Percentiles rank a stretch among this genome's conserved stretches.
Conservation (phyloP, 2,797 vertebrate genomes). For the Poecile montanus region DNA sequence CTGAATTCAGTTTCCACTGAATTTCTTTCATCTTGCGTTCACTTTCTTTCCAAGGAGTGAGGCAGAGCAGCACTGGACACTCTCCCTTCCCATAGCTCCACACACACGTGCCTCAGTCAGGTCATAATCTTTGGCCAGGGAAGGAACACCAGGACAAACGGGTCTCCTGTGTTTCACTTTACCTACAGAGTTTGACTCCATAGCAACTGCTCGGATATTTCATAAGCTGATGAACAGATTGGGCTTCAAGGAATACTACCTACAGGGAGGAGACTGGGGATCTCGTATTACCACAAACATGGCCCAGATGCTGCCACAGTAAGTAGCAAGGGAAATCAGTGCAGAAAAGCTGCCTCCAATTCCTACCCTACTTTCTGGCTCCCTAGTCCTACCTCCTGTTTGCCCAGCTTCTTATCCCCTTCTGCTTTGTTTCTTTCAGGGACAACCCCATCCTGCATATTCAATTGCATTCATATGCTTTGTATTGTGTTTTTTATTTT, state of each 20-base stretch:
- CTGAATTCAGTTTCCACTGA: not conserved
- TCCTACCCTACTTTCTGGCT: not conserved
- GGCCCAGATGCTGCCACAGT: slow-evolving; percentile 91
- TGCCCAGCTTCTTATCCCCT: not conserved
- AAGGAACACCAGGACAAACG: not conserved
- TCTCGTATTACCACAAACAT: slow-evolving; percentile 82
- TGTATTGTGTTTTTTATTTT: not conserved
- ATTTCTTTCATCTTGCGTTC: not conserved
- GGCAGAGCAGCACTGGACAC: not conserved
- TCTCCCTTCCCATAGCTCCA: not conserved
- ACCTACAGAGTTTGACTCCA: slow-evolving; percentile 79
- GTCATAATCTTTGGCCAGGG: not conserved
- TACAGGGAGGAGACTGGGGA: slow-evolving; percentile 92
- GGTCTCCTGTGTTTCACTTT: not conserved
- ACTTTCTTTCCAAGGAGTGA: not conserved
- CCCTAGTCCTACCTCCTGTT: not conserved
- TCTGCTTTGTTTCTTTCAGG: not conserved
- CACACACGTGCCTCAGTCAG: accelerated
- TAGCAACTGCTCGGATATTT: slow-evolving; percentile 84
- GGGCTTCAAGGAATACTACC: slow-evolving; percentile 85
- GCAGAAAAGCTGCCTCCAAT: not conserved
- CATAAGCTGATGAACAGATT: slow-evolving; percentile 88
- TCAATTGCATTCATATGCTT: not conserved
- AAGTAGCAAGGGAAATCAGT: slow-evolving; percentile 44
- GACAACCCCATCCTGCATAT: not conserved